Base-by-base conservation (phyloP, 1,140 invertebrate genomes). In the Drosophila chauvacae region DNA sequence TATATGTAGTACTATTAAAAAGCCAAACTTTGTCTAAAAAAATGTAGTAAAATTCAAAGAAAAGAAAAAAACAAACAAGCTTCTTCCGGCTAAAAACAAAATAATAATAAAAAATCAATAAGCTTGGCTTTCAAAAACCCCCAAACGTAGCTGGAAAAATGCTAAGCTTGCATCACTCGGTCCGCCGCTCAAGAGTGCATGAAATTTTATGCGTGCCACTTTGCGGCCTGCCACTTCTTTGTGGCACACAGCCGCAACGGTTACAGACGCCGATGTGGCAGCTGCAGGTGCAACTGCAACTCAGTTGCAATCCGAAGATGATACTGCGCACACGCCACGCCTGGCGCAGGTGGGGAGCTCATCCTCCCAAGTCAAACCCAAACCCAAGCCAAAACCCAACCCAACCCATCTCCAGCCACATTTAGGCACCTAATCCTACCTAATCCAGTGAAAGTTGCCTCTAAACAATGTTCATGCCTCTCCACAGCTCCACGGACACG, bases 161-260 rank as follows among this genome's bases (percentile, higher is more conserved):
- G 48, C 39, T 2, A 16, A 37, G n/a, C 18, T 1, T 2, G 5
- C 57, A 16, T 20, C 39, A 35, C n/a, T 62, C 16, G 5, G 1
- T 78, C 58, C 45, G 82, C 66, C 65, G 71, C 66, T 75, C 86
- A 85, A 90, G 86, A 81, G 85, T 90, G 85, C 85, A 90, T 90
- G 86, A 90, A 90, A 90, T 90, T 90, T 90, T 90, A 90, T 90
- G 87, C 87, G 86, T 90, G 81, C 82, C 80, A 77, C 72, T 86
- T 90, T 80, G 65, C 64, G 71, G 59, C 64, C 57, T 70, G 69
- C 78, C 41, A 44, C 50, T 56, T 58, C 47, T 65, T 60, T 76
- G 20, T 59, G 47, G 53, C 51, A 48, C 41, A 39, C 28, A 33
- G 48, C 50, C 3, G 37, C 60, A 35, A 47, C 56, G 16, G 26